A percentile compares a stretch with the other conserved stretches of the same genome.
These are phyloP conservation scores for Nasonia longicornis DNA, from an alignment of 1,140 invertebrate species.

Conservation along the genomic window DNA sequence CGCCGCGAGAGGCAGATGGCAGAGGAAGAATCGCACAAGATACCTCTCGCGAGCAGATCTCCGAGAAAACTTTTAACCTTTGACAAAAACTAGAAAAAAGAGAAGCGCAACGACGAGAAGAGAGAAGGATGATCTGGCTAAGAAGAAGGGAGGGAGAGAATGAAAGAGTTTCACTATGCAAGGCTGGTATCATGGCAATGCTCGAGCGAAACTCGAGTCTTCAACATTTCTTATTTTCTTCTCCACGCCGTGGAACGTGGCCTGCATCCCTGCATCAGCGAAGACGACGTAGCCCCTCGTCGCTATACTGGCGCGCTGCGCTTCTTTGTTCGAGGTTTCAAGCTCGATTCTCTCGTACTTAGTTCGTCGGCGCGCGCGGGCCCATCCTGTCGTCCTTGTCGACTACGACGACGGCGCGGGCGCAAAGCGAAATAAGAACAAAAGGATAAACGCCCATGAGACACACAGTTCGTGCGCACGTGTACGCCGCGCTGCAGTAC, in stretches of 20 bases:
- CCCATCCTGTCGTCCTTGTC: constrained; percentile 24
- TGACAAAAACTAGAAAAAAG: constrained; percentile 33
- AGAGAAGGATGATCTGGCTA: constrained; percentile 27
- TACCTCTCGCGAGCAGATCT: background rate
- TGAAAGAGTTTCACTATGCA: constrained; percentile 45
- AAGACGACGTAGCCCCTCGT: background rate
- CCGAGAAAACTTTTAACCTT: constrained; percentile 38
- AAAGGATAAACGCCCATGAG: constrained; percentile 38
- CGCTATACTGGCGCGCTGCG: background rate
- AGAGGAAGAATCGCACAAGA: constrained; percentile 7
- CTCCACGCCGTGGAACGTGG: constrained; percentile 39
- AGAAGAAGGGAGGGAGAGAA: constrained; percentile 23
- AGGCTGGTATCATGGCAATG: constrained; percentile 41
- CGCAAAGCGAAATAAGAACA: constrained; percentile 23
- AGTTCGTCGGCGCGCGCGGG: constrained; percentile 19
- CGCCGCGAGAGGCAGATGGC: background rate
- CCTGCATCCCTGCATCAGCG: constrained; percentile 33
- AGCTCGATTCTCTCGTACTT: constrained; percentile 45
- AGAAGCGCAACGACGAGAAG: background rate
- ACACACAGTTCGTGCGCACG: background rate
- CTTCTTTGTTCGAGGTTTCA: constrained; percentile 42
- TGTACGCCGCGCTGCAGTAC: background rate
- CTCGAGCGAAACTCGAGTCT: constrained; percentile 39
- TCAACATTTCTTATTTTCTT: constrained; percentile 44
- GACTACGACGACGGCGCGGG: background rate